Evolutionary conservation across 2,888 invertebrate genomes (phyloP).

Genomic region (Campaea margaritaria): DNA sequence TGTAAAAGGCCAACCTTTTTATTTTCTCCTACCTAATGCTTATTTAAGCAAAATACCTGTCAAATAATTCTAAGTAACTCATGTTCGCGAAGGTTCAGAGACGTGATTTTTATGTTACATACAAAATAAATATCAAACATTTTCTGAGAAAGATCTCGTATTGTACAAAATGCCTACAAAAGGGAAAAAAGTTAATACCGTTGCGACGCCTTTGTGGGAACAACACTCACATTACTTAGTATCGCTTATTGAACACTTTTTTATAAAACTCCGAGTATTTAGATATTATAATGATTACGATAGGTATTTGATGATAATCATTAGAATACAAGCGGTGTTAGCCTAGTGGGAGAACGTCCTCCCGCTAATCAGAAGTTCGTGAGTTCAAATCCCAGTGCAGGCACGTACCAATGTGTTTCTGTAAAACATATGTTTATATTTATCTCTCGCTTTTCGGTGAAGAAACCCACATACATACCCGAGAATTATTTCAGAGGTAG

Average conservation of each 20-base stretch:
- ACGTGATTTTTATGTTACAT: constrained; percentile 12
- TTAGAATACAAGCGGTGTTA: no score
- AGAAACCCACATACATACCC: no score
- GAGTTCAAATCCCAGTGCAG: no score
- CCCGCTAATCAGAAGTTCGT: no score
- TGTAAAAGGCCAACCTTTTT: no score
- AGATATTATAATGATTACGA: neutral
- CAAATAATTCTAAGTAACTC: constrained; percentile 19
- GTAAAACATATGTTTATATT: no score
- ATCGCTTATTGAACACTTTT: constrained; percentile 8
- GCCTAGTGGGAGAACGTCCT: no score
- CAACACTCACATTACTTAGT: constrained; percentile 24
- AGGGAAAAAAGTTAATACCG: constrained; percentile 24
- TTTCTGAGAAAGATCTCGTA: constrained; percentile 20
- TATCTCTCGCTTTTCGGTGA: no score
- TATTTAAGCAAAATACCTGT: constrained; percentile 20
- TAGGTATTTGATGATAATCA: neutral
- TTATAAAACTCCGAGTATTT: constrained; percentile 1
- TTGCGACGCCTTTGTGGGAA: constrained; percentile 20
- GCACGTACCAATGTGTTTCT: no score
- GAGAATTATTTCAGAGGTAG: no score
- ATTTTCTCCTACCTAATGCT: constrained; percentile 3
- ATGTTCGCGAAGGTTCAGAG: constrained; percentile 8
- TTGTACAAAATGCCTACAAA: constrained; percentile 23
- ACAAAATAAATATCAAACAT: constrained; percentile 13